These are phyloP conservation scores for Mongoloraphidia duomilia DNA, from an alignment of 2,888 invertebrate species.

Conservation along the genomic window DNA sequence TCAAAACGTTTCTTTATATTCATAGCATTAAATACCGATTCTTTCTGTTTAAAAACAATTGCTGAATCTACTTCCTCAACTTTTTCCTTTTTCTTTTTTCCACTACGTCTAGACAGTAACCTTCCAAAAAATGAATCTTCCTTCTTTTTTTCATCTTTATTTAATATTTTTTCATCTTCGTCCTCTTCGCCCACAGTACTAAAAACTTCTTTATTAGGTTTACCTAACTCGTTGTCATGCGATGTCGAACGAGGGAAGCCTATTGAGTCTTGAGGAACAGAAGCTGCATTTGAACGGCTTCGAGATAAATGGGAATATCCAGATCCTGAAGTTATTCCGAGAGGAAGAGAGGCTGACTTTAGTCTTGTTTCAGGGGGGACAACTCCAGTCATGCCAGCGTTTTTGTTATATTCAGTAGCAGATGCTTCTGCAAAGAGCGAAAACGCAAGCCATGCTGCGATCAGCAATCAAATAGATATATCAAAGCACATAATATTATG, in stretches of 20 bases:
- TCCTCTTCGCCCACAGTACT: slow-evolving; percentile 22
- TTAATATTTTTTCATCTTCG: slow-evolving; percentile 23
- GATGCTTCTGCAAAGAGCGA: slow-evolving; percentile 4
- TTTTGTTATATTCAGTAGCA: slow-evolving; percentile 1
- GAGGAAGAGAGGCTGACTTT: slow-evolving; percentile 50
- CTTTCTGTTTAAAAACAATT: slow-evolving; percentile 25
- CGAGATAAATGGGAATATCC: slow-evolving; percentile 36
- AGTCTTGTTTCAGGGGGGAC: slow-evolving; percentile 37
- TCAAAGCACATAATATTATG: too few species aligned
- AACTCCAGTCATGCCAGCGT: neutral
- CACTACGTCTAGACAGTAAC: slow-evolving; percentile 52
- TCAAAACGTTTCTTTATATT: slow-evolving; percentile 37
- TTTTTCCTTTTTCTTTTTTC: slow-evolving; percentile 51
- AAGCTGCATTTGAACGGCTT: slow-evolving; percentile 28
- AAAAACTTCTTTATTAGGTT: slow-evolving; percentile 24
- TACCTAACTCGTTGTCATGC: slow-evolving; percentile 10
- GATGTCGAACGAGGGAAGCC: slow-evolving; percentile 3
- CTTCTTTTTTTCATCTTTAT: slow-evolving; percentile 30
- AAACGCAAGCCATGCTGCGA: slow-evolving; percentile 9
- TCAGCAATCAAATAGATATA: slow-evolving; percentile 13
- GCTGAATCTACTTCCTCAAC: neutral
- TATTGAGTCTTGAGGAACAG: slow-evolving; percentile 14
- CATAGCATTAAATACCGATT: slow-evolving; percentile 24
- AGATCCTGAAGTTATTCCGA: slow-evolving; percentile 39
- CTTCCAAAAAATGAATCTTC: slow-evolving; percentile 50